Evolutionary conservation across 2,797 vertebrate genomes (phyloP), one percentile per base, ranked within the genome.

Genomic region (Scleropages formosus): DNA sequence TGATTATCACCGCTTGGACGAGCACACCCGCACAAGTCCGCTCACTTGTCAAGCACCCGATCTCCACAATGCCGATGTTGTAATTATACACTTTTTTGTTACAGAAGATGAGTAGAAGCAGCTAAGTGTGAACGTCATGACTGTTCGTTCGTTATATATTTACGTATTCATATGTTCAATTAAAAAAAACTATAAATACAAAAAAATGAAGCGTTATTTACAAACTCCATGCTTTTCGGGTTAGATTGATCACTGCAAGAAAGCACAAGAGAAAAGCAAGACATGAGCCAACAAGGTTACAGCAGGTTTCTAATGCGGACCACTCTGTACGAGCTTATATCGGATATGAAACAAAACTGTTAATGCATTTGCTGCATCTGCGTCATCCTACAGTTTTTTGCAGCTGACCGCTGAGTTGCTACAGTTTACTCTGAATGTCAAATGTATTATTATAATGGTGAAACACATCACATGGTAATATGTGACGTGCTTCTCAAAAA

Each of bases 211-310:
- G 91, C 92, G 85, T 93, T 97, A 97, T 97, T 92, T 97, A 96
- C 93, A 98, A 93, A 95, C 94, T 96, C 96, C 96, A 98, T 98
- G 98, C 96, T 94, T 81, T 88, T 90, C 90, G 83, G 89, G 93
- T 98, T 98, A 98, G 94, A 94, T 85, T 89, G 93, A 94, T 99
- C 96, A 99, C 98, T 99, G 98, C 93, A 97, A 95, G 78, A 65
- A 78, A 79, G 72, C 61, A 75, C 59, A 27, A 64, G 59, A 51
- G 62, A 61, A 59, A 72, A 77, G 75, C 47, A 6, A 51, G 70
- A 46, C 22, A 44, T 26, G 75, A 78, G 76, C 70, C 77, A 60
- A 62, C 15, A 44, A 46, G 56, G 51, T 64, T 60, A 83, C 22
- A n/a, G 20, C 15, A 75, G 59, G 26, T 62, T 49, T 72, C 62